phyloP scores from a whole-genome alignment of 1,140 invertebrate species.

The Pararge aegeria region DNA sequence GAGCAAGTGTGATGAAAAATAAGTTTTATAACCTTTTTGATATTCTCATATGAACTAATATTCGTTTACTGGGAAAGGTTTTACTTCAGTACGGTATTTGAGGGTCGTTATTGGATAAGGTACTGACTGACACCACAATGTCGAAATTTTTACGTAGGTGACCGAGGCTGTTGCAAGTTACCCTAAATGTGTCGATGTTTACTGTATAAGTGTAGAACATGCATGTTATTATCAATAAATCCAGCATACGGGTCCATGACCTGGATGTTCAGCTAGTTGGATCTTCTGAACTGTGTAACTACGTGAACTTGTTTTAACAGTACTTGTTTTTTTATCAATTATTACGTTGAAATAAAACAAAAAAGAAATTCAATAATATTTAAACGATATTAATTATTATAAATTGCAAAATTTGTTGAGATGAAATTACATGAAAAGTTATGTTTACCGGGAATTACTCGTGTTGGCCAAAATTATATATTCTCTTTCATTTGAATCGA shows the following conservation, averaged over 20 bases:
- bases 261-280: conserved; percentile 4
- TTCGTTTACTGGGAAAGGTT: neutral
- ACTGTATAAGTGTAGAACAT: conserved; percentile 45
- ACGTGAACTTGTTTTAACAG: too few relatives aligned
- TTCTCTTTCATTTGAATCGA: conserved; percentile 55
- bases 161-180: conserved; percentile 39
- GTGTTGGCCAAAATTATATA: conserved; percentile 71
- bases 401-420: neutral
- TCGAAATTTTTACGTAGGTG: neutral
- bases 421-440: conserved; percentile 1
- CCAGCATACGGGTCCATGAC: conserved; percentile 42
- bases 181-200: conserved; percentile 37
- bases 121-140: conserved; percentile 3
- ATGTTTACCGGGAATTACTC: conserved; percentile 46
- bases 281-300: neutral
- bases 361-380: too few relatives aligned
- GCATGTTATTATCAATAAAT: conserved; percentile 41
- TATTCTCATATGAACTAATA: neutral
- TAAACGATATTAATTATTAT: too few relatives aligned
- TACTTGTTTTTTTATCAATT: neutral
- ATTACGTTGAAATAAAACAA: too few relatives aligned
- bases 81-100: neutral
- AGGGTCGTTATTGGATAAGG: conserved; percentile 4
- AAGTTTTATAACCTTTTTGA: neutral
- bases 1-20: too few relatives aligned